Percentiles rank a stretch among this genome's conserved stretches.
Conservation (phyloP, 30 jellyfish, hydroid and myxozoan genomes). For the Mastigias papua region DNA sequence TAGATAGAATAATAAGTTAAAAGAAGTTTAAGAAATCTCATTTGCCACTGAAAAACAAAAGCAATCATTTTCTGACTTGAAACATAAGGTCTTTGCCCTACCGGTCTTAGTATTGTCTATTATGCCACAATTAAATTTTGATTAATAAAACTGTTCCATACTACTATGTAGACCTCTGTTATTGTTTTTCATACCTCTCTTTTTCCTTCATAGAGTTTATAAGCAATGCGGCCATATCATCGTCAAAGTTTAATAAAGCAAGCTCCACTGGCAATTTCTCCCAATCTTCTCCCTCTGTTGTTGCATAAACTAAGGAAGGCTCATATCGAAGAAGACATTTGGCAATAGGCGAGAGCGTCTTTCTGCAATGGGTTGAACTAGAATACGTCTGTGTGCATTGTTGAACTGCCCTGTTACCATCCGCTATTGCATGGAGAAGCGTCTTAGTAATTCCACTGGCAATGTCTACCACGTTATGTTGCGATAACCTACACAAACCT, state of each 20-base stretch:
- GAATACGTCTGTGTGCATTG: background rate
- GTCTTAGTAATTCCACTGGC: conserved; percentile 36
- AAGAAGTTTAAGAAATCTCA: too few species aligned
- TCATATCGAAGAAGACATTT: conserved; percentile 18
- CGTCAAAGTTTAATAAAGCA: conserved; percentile 48
- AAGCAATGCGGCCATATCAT: conserved; percentile 37
- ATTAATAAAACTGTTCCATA: too few species aligned
- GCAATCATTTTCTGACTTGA: too few species aligned
- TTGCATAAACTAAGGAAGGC: conserved; percentile 30
- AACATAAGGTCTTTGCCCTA: too few species aligned
- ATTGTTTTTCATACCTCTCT: conserved; percentile 4
- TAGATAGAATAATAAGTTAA: too few species aligned
- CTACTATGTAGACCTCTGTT: background rate
- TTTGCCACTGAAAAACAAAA: too few species aligned
- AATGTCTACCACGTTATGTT: conserved; percentile 13
- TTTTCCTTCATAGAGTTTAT: conserved; percentile 26
- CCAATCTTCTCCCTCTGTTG: conserved; percentile 64
- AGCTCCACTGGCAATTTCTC: conserved; percentile 52
- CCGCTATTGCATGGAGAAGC: conserved; percentile 50
- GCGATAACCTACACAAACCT: conserved; percentile 34
- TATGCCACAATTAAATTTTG: too few species aligned
- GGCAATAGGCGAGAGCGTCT: conserved; percentile 19
- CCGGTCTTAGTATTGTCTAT: too few species aligned
- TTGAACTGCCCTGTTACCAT: background rate
- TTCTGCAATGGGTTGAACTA: background rate